These are phyloP conservation scores for Agraylea sexmaculata DNA, from an alignment of 1,140 invertebrate species.

Conservation along the genomic window DNA sequence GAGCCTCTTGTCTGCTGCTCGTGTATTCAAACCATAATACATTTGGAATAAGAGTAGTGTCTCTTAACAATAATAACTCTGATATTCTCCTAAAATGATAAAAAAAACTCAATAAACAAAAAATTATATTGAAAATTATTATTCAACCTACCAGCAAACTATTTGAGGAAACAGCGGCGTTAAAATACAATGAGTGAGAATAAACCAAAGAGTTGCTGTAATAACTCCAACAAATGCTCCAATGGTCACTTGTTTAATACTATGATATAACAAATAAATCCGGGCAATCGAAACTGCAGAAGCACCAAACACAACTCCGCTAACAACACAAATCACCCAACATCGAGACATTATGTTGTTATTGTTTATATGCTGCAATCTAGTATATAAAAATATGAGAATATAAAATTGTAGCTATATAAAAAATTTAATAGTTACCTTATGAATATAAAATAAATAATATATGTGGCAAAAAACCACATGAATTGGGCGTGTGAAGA, in stretches of 20 bases:
- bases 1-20: constrained; percentile 68
- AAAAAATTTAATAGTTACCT: constrained; percentile 46
- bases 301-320: constrained; percentile 47
- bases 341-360: constrained; percentile 61
- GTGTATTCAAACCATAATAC: constrained; percentile 92
- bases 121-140: constrained; percentile 8
- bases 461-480: constrained; percentile 84
- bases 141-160: constrained; percentile 65
- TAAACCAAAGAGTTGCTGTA: constrained; percentile 65
- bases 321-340: constrained; percentile 56
- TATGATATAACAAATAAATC: constrained; percentile 83
- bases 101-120: no score
- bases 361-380: constrained; percentile 71
- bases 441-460: constrained; percentile 75
- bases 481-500: constrained; percentile 86
- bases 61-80: constrained; percentile 75
- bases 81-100: constrained; percentile 61
- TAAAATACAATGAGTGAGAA: constrained; percentile 62
- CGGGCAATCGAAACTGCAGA: constrained; percentile 54
- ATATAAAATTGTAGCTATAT: background rate
- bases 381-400: constrained; percentile 23
- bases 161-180: constrained; percentile 79
- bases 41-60: constrained; percentile 86
- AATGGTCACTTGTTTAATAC: constrained; percentile 67
- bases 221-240: constrained; percentile 59